These are phyloP conservation scores for Penelope pileata DNA, from an alignment of 2,113 vertebrate species.

Conservation along the genomic window DNA sequence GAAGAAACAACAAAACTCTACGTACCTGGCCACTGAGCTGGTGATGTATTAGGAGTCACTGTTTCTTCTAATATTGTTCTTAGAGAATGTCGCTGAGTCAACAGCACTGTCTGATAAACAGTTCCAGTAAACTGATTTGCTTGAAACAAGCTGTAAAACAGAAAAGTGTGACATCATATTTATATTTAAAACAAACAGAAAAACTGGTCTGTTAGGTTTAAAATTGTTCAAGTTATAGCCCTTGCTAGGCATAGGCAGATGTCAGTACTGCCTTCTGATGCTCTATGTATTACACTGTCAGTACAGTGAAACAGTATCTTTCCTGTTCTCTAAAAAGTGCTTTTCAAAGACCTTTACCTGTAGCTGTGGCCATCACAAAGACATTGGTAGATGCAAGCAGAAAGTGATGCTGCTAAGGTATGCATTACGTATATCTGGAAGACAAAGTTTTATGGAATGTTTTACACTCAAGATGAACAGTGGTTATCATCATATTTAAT, in stretches of 20 bases:
- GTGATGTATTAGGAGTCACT: conserved; percentile 89
- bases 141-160: conserved; percentile 82
- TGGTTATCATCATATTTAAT: neutral
- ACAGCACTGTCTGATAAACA: conserved; percentile 91
- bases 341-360: conserved; percentile 80
- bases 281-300: neutral
- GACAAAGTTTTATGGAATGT: neutral
- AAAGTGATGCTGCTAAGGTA: conserved; percentile 94
- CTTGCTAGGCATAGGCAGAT: neutral
- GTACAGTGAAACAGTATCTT: neutral
- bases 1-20: neutral
- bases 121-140: conserved; percentile 94
- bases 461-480: neutral
- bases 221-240: neutral
- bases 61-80: conserved; percentile 87
- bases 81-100: conserved; percentile 83
- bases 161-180: neutral
- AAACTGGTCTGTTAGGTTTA: neutral
- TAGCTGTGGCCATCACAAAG: conserved; percentile 93
- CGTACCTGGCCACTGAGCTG: conserved; percentile 96
- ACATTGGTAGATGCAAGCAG: conserved; percentile 97
- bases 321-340: neutral
- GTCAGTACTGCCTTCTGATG: neutral
- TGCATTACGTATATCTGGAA: conserved; percentile 94
- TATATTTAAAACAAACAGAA: neutral